Conservation (phyloP, 2,888 invertebrate genomes). For the Dasypolia templi region DNA sequence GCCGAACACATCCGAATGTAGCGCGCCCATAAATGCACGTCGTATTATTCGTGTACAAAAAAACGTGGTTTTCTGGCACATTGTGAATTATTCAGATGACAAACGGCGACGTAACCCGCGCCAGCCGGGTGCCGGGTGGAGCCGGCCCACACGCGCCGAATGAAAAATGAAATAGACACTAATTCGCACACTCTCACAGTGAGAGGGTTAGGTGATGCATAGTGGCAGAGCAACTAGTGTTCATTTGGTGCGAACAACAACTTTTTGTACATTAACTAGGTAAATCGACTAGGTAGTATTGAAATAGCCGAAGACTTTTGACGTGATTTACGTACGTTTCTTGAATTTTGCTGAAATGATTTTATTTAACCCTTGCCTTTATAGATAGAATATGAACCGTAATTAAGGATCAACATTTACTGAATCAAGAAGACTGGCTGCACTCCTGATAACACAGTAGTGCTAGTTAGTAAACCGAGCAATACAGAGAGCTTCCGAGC, state of each 20-base stretch:
- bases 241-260: not conserved
- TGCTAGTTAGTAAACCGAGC: not conserved
- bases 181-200: slow-evolving; percentile 30
- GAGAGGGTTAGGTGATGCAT: slow-evolving; percentile 8
- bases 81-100: slow-evolving; percentile 61
- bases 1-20: slow-evolving; percentile 23
- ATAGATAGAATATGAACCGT: too few species aligned
- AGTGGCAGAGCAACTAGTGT: slow-evolving; percentile 8
- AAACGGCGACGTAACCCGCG: slow-evolving; percentile 40
- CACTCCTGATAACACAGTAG: not conserved
- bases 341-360: not conserved
- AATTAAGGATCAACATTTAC: not conserved
- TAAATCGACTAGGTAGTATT: too few species aligned
- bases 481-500: not conserved
- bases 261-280: not conserved
- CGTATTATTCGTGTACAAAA: slow-evolving; percentile 25
- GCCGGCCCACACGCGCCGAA: not conserved
- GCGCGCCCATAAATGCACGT: slow-evolving; percentile 50
- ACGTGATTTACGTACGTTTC: not conserved
- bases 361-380: slow-evolving; percentile 1
- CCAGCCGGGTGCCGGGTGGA: not conserved
- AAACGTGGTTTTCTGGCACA: slow-evolving; percentile 46
- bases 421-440: not conserved
- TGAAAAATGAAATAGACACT: slow-evolving; percentile 40
- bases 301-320: too few species aligned